Evolutionary conservation across 2,113 vertebrate species (phyloP), one percentile per base, ranked within the genome.

Genomic region (Phalacrocorax carbo): DNA sequence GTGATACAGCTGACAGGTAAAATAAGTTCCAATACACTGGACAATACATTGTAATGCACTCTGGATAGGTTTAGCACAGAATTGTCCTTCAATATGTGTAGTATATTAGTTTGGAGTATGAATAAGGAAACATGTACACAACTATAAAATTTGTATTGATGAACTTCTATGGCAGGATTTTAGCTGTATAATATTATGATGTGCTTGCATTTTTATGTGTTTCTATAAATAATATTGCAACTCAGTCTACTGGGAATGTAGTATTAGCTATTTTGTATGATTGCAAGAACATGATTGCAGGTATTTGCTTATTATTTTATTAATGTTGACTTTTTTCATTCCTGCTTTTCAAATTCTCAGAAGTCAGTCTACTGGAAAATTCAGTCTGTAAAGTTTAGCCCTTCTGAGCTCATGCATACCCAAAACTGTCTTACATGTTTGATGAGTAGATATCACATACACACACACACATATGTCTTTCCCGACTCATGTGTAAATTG

Each of bases 11-110:
- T 96, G 90, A 90, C 93, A 91, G 86, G 34, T 80, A 79, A 75
- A 88, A 30, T 86, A 90, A 93, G 83, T 96, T 96, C 78, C 84
- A 93, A 72, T 58, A 90, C 92, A 85, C 84, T 88, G 92, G 84
- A 72, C 96, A 88, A 64, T 85, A 61, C 57, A 65, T 76, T 57
- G 51, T 88, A 62, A 62, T 91, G 55, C 64, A 84, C 52, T 78
- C 32, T 68, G 73, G 58, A 40, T 80, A 42, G 66, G 52, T 60
- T 90, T 82, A 82, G 61, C 52, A 72, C 57, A 87, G 61, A 78
- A 42, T n/a, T 52, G 70, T 82, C 93, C 81, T 96, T 95, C 73
- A 79, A 3, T 52, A 34, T 79, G 16, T 6, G 4, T 40, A 21
- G 27, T 49, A 7, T 64, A 44, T 71, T 79, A 84, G n/a, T 88